Percentiles rank a stretch among this genome's conserved stretches.
Conservation (phyloP, 2,888 invertebrate species). For the Ormyrus nitidulus region DNA sequence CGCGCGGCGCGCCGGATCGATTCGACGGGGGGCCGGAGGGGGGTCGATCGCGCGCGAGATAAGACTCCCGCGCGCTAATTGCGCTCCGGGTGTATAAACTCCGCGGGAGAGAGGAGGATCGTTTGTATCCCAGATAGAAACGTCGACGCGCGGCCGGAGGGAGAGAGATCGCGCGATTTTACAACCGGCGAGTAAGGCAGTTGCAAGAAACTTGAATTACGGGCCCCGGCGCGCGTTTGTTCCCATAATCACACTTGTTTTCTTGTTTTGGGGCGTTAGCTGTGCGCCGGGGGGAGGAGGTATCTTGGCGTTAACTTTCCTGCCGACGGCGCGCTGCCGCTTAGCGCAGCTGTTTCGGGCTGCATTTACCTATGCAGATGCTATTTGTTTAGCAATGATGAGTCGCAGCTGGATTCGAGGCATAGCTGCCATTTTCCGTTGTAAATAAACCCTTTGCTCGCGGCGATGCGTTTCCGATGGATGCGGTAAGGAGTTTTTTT, state of each 20-base stretch:
- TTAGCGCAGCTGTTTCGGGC: too few species aligned
- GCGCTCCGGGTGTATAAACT: neutral
- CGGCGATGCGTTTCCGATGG: too few species aligned
- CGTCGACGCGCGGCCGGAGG: neutral
- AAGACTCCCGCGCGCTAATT: slow-evolving; percentile 7
- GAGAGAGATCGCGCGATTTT: slow-evolving; percentile 5
- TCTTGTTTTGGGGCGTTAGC: slow-evolving; percentile 17
- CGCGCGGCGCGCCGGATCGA: neutral
- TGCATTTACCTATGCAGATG: too few species aligned
- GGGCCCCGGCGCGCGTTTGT: neutral
- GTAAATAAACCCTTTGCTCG: too few species aligned
- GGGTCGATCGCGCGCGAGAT: slow-evolving; percentile 4
- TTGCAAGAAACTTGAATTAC: slow-evolving; percentile 28
- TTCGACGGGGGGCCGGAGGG: neutral
- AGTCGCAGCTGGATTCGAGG: neutral
- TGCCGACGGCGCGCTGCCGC: neutral
- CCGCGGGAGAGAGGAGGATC: neutral
- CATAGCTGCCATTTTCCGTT: neutral
- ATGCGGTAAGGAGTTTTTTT: too few species aligned
- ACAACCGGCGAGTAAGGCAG: neutral
- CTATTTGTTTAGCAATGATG: slow-evolving; percentile 7
- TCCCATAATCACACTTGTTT: slow-evolving; percentile 26
- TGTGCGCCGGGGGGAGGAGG: neutral
- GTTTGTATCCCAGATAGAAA: neutral
- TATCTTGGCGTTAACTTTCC: neutral